Evolutionary conservation across 2,888 invertebrate genomes (phyloP).

Genomic region (Trachelus troglodyta): DNA sequence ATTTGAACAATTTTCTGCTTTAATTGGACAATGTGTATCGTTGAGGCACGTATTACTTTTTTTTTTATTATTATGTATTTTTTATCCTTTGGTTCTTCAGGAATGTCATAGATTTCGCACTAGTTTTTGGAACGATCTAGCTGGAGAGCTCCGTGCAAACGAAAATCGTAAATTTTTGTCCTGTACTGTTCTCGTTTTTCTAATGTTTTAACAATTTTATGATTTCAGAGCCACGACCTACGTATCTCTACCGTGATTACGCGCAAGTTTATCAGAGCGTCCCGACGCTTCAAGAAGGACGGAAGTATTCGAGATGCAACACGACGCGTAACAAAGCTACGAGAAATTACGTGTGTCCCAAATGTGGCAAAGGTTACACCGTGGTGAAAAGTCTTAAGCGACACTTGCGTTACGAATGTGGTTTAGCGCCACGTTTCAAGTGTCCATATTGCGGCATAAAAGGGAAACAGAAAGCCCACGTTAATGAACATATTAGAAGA

Average conservation of each 20-base stretch:
- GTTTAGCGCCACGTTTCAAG: conserved; percentile 56
- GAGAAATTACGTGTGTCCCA: conserved; percentile 63
- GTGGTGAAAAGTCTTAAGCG: conserved; percentile 71
- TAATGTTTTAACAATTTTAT: conserved; percentile 28
- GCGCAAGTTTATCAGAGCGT: conserved; percentile 30
- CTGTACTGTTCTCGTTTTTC: not conserved
- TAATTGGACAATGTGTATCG: not conserved
- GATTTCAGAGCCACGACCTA: conserved; percentile 41
- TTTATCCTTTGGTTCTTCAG: not conserved
- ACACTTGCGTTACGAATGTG: conserved; percentile 60
- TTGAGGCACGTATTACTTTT: not conserved
- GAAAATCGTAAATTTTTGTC: not conserved
- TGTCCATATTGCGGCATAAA: conserved; percentile 59
- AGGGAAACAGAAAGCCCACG: conserved; percentile 57
- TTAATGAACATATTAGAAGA: conserved; percentile 57
- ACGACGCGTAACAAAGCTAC: conserved; percentile 30
- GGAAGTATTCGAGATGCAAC: not conserved
- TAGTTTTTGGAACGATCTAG: not conserved
- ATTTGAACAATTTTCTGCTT: not conserved
- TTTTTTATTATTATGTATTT: not conserved
- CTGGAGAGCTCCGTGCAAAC: not conserved
- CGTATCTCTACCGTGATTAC: conserved; percentile 37
- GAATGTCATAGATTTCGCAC: not conserved
- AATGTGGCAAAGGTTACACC: conserved; percentile 70
- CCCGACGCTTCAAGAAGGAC: conserved; percentile 22